A percentile compares a stretch with the other conserved stretches of the same genome.
Conservation (phyloP, 2,888 invertebrate species). For the Lepidochrysops patricia region DNA sequence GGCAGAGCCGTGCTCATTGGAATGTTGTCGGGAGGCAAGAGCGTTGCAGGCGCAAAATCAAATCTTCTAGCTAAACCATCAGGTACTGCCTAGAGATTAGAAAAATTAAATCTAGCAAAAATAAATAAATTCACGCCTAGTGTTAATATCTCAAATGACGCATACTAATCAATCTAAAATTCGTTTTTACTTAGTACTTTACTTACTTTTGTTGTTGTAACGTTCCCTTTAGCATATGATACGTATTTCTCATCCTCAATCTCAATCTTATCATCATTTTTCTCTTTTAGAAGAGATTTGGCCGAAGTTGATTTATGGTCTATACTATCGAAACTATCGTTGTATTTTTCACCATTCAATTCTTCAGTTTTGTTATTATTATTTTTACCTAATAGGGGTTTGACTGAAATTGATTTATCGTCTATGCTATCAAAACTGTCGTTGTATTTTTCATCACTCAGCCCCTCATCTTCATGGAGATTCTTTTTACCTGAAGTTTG, state of each 20-base stretch:
- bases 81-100: neutral
- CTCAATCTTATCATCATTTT: too few relatives aligned
- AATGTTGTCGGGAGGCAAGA: constrained; percentile 27
- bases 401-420: too few relatives aligned
- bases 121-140: too few relatives aligned
- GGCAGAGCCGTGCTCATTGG: neutral
- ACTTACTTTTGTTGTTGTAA: constrained; percentile 23
- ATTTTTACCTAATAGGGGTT: constrained; percentile 26
- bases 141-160: too few relatives aligned
- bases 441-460: constrained; percentile 54
- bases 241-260: constrained; percentile 34
- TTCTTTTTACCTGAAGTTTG: constrained; percentile 37
- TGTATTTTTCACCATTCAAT: constrained; percentile 53
- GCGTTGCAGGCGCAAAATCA: constrained; percentile 39
- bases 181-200: constrained; percentile 9
- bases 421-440: too few relatives aligned
- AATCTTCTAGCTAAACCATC: constrained; percentile 33
- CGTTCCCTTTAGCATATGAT: constrained; percentile 34
- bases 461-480: constrained; percentile 40
- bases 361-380: constrained; percentile 41
- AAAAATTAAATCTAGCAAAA: too few relatives aligned
- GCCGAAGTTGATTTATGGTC: too few relatives aligned
- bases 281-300: too few relatives aligned
- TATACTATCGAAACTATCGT: too few relatives aligned
- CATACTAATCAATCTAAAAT: too few relatives aligned